Evolutionary conservation across 1,140 invertebrate genomes (phyloP), one percentile per base, ranked within the genome.

Genomic region (Akabosia matsudoensis): DNA sequence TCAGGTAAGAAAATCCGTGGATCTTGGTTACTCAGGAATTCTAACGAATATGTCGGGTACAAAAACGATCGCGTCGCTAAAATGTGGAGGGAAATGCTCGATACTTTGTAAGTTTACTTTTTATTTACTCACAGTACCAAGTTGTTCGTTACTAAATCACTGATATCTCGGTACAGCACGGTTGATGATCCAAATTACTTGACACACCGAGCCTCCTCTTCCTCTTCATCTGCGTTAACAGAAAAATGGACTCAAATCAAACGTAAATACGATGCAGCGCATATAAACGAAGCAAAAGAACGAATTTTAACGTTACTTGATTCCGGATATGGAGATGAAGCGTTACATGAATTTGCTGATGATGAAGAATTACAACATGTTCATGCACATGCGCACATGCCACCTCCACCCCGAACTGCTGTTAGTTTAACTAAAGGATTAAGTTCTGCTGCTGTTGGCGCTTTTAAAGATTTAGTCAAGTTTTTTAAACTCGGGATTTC

Each of bases 201-300:
- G 54, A 56, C 14, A 13, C 37, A 18, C 37, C 37, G 37, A 7
- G 7, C 37, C 37, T 45, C 30, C 70, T 76, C 34, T 37, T 67
- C 7, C 10, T n/a, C n/a, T n/a, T n/a, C n/a, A n/a, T n/a, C n/a
- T n/a, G n/a, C n/a, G n/a, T n/a, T n/a, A n/a, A n/a, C n/a, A n/a
- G n/a, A 28, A 3, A 51, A 77, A 24, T 77, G 76, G 76, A 4
- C 34, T 7, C 31, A 56, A 22, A 73, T 77, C 18, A 77, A 75
- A 1, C 24, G 34, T 3, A 81, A 81, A n/a, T 81, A 81, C 64
- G 52, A 78, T 0, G 56, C 61, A 61, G 51, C 75, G 24, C 78
- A 81, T 18, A 72, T 81, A 33, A 64, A 77, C 0, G 80, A 79
- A 45, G 80, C 80, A 2, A 81, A 74, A 13, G 71, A 74, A 13